Conservation (phyloP, 2,113 vertebrate species). For the Sebastes fasciatus region DNA sequence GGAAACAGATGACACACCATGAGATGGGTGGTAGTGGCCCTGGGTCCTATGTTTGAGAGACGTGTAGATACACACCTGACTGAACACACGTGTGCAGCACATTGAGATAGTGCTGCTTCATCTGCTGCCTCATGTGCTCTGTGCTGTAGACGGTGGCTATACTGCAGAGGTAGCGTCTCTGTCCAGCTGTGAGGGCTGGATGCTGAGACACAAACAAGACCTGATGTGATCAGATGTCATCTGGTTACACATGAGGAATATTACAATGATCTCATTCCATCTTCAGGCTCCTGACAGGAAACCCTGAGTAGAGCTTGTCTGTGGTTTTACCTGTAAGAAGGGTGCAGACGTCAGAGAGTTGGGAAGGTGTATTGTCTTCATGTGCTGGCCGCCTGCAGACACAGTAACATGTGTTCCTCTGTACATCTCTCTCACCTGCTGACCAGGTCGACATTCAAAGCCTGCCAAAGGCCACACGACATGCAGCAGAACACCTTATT, state of each 20-base stretch:
- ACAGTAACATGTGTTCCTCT: conserved; percentile 29
- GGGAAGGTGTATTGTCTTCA: conserved; percentile 77
- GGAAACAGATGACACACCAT: neutral
- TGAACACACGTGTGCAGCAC: conserved; percentile 59
- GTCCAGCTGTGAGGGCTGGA: conserved; percentile 75
- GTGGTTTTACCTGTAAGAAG: conserved; percentile 80
- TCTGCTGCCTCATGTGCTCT: conserved; percentile 76
- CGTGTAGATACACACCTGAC: conserved; percentile 41
- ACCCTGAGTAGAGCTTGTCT: too few species aligned
- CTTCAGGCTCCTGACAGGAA: neutral
- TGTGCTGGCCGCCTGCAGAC: conserved; percentile 64
- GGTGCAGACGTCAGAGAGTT: conserved; percentile 75
- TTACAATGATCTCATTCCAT: neutral
- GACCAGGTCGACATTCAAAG: conserved; percentile 23
- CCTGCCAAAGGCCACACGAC: conserved; percentile 27
- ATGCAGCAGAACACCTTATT: neutral
- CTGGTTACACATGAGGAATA: neutral
- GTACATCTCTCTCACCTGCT: conserved; percentile 24
- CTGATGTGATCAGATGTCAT: neutral
- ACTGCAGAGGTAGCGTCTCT: conserved; percentile 80
- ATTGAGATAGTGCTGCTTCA: conserved; percentile 81
- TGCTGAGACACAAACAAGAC: conserved; percentile 65
- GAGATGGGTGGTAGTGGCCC: neutral
- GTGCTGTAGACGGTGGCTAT: conserved; percentile 82
- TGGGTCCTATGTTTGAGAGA: neutral